Base-by-base conservation (phyloP, 2,888 invertebrate species). In the Drosophila prolongata region DNA sequence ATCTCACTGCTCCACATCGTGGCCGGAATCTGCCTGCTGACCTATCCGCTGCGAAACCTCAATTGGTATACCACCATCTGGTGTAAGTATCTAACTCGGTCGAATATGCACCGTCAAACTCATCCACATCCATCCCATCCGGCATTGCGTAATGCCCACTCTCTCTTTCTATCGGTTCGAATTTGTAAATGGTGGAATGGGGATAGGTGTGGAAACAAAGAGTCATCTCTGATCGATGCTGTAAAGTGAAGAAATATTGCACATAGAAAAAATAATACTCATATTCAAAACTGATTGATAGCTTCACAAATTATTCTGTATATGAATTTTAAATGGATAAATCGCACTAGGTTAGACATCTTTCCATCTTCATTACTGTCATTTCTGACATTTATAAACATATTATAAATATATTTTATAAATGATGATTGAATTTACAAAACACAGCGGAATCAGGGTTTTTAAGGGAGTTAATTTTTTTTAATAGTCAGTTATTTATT, bases 1-100 rank as follows among this genome's bases (percentile, higher is more conserved):
- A 94, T 96, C 46, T 89, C 91, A 2, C 9, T 93, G 10, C 91
- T 94, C 37, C 95, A 95, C 77, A 13, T 94, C 0, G 65, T 93
- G 0, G 92, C 93, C 2, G 0, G 93, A 0, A 79, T 93, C 64
- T 91, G 92, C 62, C 83, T 94, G 6, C 0, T 91, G 6, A 83
- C 89, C n/a, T 92, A 80, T 84, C 80, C 90, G 6, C 14, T 91
- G 67, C 62, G 77, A 6, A 66, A 90, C 44, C 80, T 93, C 72
- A 80, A 92, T 69, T 59, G 94, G 72, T 91, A 92, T 75, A 93
- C 95, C 1, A 82, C 93, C 38, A 9, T 94, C n/a, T 95, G 94
- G 89, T 93, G 95, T 95, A 91, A 94, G 95, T 94, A 52, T 44
- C 40, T 14, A 27, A 35, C 34, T 53, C 16, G 6, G 30, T 30